Evolutionary conservation across 1,140 invertebrate species (phyloP), one percentile per base, ranked within the genome.

Genomic region (Drosophila nikananu): DNA sequence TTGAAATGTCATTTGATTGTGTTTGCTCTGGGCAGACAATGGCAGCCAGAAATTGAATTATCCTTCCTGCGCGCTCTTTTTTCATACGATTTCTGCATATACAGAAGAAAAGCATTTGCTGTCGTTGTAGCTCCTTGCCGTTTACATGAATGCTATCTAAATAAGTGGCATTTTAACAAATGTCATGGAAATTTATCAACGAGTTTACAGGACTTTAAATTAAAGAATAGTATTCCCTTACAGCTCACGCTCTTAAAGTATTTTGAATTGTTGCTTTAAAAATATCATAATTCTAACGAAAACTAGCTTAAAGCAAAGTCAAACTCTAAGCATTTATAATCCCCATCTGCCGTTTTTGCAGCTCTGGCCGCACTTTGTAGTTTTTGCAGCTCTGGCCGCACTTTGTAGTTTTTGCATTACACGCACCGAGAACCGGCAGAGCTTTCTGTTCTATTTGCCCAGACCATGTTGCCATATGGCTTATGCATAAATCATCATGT

Each of bases 401-500:
- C 55, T 73, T 77, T 60, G 58, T 71, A 51, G 55, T 44, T 54
- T 63, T 42, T 62, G 49, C 48, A 57, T 46, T 71, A 51, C 51
- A 67, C 75, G 51, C 42, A 54, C 37, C 17, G 39, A 57, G 23
- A 37, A 57, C 35, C 37, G n/a, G 62, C n/a, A 37, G 44, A 46
- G 55, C 46, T 57, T 32, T 64, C 52, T 59, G 30, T 61, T 15
- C 77, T 74, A 64, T 77, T 74, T 82, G 63, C 30, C 58, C 60
- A 77, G 73, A 58, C 37, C 64, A 77, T 48, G 64, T 48, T 37
- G 60, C 46, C 75, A 83, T 83, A 83, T 83, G 81, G 58, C 72
- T 80, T 83, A 80, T 83, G 81, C 81, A 83, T 83, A 83, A 83
- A 83, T 83, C 81, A 83, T 83, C 71, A 61, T 83, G 64, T 66